Evolutionary conservation across 2,888 invertebrate species (phyloP).

Genomic region (Drosophila nr. perissopoda): DNA sequence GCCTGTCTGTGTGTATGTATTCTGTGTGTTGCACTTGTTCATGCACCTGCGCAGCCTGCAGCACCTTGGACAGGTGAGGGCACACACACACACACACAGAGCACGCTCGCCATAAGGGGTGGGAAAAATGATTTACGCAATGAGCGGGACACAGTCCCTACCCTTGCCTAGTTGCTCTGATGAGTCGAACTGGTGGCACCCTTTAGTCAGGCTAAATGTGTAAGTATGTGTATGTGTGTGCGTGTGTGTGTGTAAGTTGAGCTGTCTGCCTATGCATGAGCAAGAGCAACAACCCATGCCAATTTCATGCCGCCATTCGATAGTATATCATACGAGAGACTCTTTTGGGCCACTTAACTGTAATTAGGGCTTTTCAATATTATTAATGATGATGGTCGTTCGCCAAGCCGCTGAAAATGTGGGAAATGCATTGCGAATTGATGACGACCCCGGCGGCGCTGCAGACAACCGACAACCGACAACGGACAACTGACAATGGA

Average conservation of each 20-base stretch:
- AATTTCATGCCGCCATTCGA: constrained; percentile 9
- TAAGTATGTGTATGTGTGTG: neutral
- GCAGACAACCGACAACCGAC: constrained; percentile 32
- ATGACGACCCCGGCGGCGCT: constrained; percentile 60
- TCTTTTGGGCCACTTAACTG: constrained; percentile 78
- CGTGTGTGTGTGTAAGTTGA: neutral
- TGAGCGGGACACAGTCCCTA: constrained; percentile 23
- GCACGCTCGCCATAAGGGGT: constrained; percentile 51
- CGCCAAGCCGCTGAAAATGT: constrained; percentile 59
- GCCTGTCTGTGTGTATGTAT: neutral
- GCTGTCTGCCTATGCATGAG: constrained; percentile 12
- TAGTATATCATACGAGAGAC: constrained; percentile 16
- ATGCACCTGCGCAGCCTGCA: constrained; percentile 58
- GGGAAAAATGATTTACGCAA: constrained; percentile 79
- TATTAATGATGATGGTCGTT: constrained; percentile 79
- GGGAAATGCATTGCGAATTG: constrained; percentile 80
- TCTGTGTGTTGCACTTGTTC: constrained; percentile 21
- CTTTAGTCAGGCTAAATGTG: constrained; percentile 54
- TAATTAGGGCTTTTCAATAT: constrained; percentile 81
- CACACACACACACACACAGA: constrained; percentile 13
- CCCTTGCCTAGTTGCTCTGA: constrained; percentile 13
- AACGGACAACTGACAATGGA: constrained; percentile 21
- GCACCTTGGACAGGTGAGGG: constrained; percentile 59
- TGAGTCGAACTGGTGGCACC: constrained; percentile 35
- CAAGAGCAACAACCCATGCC: constrained; percentile 8